These are phyloP conservation scores for Emys orbicularis DNA, from an alignment of 2,797 vertebrate genomes.

Conservation along the genomic window DNA sequence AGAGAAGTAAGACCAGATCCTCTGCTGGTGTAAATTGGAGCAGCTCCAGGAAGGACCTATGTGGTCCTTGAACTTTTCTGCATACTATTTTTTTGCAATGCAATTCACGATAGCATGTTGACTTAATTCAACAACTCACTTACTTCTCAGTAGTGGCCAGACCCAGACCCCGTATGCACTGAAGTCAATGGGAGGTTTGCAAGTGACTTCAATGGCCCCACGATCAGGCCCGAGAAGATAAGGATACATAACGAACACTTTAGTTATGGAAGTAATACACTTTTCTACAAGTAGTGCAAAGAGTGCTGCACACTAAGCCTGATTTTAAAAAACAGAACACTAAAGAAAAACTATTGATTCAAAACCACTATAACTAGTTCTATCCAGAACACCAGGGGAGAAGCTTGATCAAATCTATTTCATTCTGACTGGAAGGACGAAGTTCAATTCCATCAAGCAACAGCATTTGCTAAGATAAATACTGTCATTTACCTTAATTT, in stretches of 20 bases:
- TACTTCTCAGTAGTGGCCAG: neutral
- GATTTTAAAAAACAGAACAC: neutral
- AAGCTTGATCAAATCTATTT: neutral
- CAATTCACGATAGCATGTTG: rapidly evolving
- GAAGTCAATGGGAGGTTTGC: neutral
- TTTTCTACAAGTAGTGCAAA: neutral
- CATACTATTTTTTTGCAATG: neutral
- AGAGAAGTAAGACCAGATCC: neutral
- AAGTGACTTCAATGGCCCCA: neutral
- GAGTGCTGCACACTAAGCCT: neutral
- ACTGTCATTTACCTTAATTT: neutral
- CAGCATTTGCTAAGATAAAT: neutral
- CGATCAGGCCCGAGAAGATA: neutral
- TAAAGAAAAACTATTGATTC: neutral
- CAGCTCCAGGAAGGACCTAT: neutral
- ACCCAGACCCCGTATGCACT: neutral
- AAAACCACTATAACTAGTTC: rapidly evolving
- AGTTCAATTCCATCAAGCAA: neutral
- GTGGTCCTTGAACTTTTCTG: neutral
- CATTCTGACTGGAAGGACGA: neutral
- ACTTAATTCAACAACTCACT: neutral
- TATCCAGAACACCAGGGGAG: neutral
- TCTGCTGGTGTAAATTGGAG: neutral
- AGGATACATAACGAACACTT: neutral
- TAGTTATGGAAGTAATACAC: neutral